These are phyloP conservation scores for Falco columbarius DNA, from an alignment of 2,797 vertebrate genomes.

Conservation along the genomic window DNA sequence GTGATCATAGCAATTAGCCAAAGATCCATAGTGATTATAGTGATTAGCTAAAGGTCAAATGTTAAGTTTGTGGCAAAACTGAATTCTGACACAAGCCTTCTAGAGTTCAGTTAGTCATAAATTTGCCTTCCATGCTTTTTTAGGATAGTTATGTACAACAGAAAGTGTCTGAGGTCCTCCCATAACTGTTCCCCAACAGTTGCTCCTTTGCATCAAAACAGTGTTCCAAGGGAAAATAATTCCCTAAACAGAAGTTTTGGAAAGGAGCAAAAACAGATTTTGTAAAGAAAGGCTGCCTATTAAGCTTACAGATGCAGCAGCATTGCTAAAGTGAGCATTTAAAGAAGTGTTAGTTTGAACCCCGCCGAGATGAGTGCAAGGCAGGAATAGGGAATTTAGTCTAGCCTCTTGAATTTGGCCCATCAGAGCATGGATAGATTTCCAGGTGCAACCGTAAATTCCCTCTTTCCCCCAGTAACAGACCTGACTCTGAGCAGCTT, in stretches of 20 bases:
- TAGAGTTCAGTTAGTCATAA: neutral
- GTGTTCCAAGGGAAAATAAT: neutral
- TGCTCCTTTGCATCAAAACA: neutral
- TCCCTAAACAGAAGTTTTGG: neutral
- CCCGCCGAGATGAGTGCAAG: neutral
- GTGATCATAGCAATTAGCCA: neutral
- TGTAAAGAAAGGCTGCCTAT: neutral
- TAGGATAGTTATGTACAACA: neutral
- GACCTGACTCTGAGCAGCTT: neutral
- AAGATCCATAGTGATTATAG: neutral
- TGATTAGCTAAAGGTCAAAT: neutral
- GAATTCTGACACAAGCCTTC: neutral
- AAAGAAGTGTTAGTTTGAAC: neutral
- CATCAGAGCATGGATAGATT: neutral
- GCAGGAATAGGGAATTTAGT: neutral
- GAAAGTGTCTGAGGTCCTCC: neutral
- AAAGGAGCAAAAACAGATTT: neutral
- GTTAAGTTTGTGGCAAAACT: neutral
- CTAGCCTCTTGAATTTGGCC: neutral
- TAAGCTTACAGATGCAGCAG: neutral
- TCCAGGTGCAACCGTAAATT: neutral
- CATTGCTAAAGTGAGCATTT: neutral
- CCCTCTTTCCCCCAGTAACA: neutral
- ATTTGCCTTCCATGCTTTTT: neutral
- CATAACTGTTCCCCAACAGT: neutral